A percentile compares a stretch with the other conserved stretches of the same genome.
Evolutionary conservation across 1,140 invertebrate genomes (phyloP).

Genomic region (Listronotus oregonensis): DNA sequence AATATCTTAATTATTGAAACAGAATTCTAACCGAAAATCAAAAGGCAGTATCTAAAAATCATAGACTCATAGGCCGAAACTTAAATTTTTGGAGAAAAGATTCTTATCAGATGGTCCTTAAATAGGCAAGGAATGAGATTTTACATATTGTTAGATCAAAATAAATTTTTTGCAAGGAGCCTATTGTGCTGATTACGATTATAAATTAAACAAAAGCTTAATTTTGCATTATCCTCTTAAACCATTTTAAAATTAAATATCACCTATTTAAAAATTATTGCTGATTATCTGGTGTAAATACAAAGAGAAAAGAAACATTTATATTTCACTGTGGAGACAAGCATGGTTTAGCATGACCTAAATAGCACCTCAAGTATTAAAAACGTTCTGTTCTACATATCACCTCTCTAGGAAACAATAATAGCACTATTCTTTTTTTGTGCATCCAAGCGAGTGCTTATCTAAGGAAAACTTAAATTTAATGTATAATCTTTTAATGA

Average conservation of each 20-base stretch:
- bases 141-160: too few species aligned
- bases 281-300: not conserved
- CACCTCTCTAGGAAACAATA: slow-evolving; percentile 25
- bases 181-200: too few species aligned
- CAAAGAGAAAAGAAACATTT: slow-evolving; percentile 19
- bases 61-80: too few species aligned
- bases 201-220: too few species aligned
- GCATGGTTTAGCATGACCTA: slow-evolving; percentile 30
- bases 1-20: too few species aligned
- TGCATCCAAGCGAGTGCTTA: slow-evolving; percentile 2
- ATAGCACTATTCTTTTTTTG: slow-evolving; percentile 2
- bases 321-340: slow-evolving; percentile 26
- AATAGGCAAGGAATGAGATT: too few species aligned
- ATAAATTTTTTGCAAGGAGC: too few species aligned
- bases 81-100: too few species aligned
- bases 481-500: not conserved
- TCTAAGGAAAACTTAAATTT: slow-evolving; percentile 1
- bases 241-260: not conserved
- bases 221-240: too few species aligned
- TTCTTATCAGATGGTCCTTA: too few species aligned
- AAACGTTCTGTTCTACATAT: slow-evolving; percentile 29
- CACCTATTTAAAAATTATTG: not conserved
- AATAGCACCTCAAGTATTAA: slow-evolving; percentile 30
- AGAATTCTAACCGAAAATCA: too few species aligned
- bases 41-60: too few species aligned